These are phyloP conservation scores for Rhinophrynus dorsalis DNA, from an alignment of 2,797 vertebrate genomes.

Conservation along the genomic window DNA sequence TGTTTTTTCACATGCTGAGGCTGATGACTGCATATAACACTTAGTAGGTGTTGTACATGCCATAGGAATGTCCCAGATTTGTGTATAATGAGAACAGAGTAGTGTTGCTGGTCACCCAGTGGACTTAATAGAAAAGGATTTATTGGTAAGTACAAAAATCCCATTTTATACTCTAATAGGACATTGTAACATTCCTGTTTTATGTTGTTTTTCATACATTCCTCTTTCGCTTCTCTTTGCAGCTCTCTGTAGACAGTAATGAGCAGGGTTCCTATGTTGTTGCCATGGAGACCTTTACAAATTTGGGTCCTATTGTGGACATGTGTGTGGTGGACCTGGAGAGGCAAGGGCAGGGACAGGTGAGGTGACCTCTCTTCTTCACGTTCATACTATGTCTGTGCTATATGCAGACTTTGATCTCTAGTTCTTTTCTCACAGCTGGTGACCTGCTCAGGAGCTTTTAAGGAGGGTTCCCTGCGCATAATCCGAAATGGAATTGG, in stretches of 20 bases:
- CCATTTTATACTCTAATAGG: too few species aligned
- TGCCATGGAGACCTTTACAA: conserved; percentile 98
- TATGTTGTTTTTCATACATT: neutral
- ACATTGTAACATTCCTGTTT: too few species aligned
- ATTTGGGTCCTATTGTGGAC: conserved; percentile 95
- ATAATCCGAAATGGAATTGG: conserved; percentile 98
- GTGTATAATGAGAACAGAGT: too few species aligned
- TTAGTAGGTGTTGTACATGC: too few species aligned
- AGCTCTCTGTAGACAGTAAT: conserved; percentile 98
- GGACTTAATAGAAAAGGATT: too few species aligned
- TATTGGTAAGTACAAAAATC: too few species aligned
- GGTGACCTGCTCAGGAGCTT: conserved; percentile 96
- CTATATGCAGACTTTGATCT: neutral
- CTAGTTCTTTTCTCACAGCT: conserved; percentile 70
- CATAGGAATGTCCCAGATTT: too few species aligned
- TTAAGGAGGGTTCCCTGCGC: conserved; percentile 94
- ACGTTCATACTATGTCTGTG: neutral
- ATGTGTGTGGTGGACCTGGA: conserved; percentile 99
- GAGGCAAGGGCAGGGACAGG: conserved; percentile 96
- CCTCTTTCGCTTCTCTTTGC: neutral
- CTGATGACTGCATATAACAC: too few species aligned
- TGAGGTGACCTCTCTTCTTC: conserved; percentile 53
- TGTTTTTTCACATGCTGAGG: too few species aligned
- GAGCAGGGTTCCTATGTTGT: conserved; percentile 96
- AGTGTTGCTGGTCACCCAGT: too few species aligned